phyloP scores from a whole-genome alignment of 2,888 invertebrate species.

The Drosophila gaucha region DNA sequence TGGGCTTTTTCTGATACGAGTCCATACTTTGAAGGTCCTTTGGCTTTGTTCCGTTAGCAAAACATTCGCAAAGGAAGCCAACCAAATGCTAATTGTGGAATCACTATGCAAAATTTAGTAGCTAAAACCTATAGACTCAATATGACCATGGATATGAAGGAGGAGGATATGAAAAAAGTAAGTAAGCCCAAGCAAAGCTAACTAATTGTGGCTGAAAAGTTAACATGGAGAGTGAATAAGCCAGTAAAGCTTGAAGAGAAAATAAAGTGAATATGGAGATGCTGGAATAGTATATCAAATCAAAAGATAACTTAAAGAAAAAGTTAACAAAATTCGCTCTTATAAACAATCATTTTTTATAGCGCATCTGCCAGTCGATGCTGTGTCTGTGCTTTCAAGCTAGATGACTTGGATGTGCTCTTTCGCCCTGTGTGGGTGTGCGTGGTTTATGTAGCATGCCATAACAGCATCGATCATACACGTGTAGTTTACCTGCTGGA shows the following conservation, averaged over 20 bases:
- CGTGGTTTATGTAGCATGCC: conserved; percentile 12
- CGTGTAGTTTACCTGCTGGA: conserved; percentile 8
- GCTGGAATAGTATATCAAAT: too few relatives aligned
- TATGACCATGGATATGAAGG: conserved; percentile 2
- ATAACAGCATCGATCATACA: conserved; percentile 25
- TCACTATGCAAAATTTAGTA: neutral
- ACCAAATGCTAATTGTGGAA: conserved; percentile 2
- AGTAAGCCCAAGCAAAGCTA: neutral
- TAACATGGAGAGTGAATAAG: neutral
- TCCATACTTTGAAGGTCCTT: conserved; percentile 9
- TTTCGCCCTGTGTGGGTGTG: neutral
- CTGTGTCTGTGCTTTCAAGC: neutral
- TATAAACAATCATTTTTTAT: too few relatives aligned
- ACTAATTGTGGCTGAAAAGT: neutral
- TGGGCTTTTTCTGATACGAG: neutral
- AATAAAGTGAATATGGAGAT: neutral
- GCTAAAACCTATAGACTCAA: neutral
- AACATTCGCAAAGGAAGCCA: conserved; percentile 5
- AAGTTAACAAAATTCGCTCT: too few relatives aligned
- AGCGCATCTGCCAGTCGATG: neutral
- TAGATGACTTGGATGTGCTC: neutral
- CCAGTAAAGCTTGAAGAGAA: neutral
- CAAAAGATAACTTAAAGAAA: too few relatives aligned
- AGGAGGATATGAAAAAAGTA: neutral
- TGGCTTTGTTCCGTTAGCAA: conserved; percentile 6